These are phyloP conservation scores for Dendrocincla tyrannina DNA, from an alignment of 2,797 vertebrate species.

Conservation along the genomic window DNA sequence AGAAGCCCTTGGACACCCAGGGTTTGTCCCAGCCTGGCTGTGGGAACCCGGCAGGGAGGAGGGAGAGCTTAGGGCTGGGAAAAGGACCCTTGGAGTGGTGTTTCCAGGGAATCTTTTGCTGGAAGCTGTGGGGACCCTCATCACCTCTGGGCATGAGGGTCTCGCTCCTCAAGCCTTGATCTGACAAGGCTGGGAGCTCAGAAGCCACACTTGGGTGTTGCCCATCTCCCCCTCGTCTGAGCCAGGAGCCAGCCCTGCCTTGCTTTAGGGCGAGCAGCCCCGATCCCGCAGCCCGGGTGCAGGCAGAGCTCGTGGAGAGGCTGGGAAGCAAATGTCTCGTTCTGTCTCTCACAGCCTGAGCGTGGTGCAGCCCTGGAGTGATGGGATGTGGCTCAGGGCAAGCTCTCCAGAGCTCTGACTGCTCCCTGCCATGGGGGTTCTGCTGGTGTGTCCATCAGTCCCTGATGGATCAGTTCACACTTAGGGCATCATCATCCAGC, in stretches of 20 bases:
- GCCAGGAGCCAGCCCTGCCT: not conserved
- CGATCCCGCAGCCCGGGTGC: not conserved
- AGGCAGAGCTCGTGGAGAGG: not conserved
- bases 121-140: not conserved
- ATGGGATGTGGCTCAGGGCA: not conserved
- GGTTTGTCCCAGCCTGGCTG: not conserved
- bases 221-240: not conserved
- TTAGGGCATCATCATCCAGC: not conserved
- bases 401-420: not conserved
- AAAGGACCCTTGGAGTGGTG: not conserved
- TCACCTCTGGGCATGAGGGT: not conserved
- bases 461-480: not conserved
- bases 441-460: not conserved
- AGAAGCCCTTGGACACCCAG: not conserved
- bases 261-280: not conserved
- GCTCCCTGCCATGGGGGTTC: not conserved
- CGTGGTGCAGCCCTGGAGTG: accelerated
- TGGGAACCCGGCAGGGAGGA: accelerated
- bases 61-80: not conserved
- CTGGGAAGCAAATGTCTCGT: not conserved
- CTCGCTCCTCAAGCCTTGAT: not conserved
- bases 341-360: not conserved
- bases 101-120: not conserved
- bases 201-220: accelerated
- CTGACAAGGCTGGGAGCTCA: not conserved